Evolutionary conservation across 2,797 vertebrate genomes (phyloP).

Genomic region (Mycteria americana): DNA sequence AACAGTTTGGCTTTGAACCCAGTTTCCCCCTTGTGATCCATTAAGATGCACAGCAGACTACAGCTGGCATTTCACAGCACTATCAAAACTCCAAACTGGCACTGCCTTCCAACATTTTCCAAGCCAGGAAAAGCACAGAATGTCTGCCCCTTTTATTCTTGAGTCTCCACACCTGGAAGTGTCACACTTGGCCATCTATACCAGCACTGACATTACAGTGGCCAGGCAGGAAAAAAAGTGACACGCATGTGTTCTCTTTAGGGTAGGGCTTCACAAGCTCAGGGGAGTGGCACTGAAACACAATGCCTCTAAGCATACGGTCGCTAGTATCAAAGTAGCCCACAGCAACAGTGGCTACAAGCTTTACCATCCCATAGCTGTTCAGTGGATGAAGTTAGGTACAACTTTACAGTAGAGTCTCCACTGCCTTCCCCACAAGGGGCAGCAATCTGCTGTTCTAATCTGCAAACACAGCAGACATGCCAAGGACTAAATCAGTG

Average conservation of each 20-base stretch:
- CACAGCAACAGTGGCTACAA: background rate
- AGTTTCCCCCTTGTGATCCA: background rate
- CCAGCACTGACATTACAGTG: background rate
- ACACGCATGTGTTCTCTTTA: accelerated
- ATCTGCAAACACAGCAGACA: background rate
- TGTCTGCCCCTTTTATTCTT: background rate
- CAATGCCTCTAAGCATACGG: accelerated
- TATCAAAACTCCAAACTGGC: background rate
- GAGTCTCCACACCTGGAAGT: background rate
- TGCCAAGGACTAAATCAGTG: too few species aligned
- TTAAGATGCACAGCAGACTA: background rate
- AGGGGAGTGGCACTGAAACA: too few species aligned
- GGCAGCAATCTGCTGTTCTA: background rate
- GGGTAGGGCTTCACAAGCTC: background rate
- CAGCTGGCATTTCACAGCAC: background rate
- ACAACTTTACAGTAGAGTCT: too few species aligned
- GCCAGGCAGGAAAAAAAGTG: background rate
- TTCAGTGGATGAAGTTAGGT: background rate
- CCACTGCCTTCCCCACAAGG: too few species aligned
- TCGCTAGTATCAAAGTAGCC: background rate
- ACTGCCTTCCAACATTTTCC: background rate
- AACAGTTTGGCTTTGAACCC: background rate
- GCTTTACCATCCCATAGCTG: background rate
- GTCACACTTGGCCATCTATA: background rate
- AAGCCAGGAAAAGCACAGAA: background rate